Evolutionary conservation across 2,888 invertebrate genomes (phyloP), one percentile per base, ranked within the genome.

Genomic region (Calameuta idolon): DNA sequence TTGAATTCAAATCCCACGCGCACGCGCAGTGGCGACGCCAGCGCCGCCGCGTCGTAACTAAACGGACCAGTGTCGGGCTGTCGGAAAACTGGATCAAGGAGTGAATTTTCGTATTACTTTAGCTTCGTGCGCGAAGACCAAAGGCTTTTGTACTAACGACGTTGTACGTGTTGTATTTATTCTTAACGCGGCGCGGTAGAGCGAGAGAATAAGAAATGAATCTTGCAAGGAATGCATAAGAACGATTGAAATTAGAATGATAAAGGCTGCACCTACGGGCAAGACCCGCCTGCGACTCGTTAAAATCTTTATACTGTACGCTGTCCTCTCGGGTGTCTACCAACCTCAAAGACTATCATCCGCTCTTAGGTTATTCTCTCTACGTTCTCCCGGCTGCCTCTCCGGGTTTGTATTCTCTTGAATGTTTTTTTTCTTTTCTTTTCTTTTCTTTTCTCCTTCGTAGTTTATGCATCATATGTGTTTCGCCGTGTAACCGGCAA

Each of bases 161-260:
- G 9, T 2, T 2, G 23, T 55, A 55, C 55, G 55, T 55, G 23
- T 55, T 55, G 55, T 55, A 55, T 9, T 9, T 55, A 23, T 55
- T 23, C 55, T 9, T 55, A 55, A 31, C 31, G 71, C 0, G 33
- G 30, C 69, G n/a, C 30, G 69, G 23, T 23, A 55, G 55, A 55
- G 23, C 2, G 40, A 55, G 9, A 23, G 23, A 55, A 55, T 55
- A 71, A 71, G 30, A 71, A 34, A 34, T 15, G 71, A 33, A 71
- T 71, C 71, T 71, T 23, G 71, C 71, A 34, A 34, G 71, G 71
- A 71, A 71, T 71, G 71, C 71, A 76, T 76, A 77, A 77, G 77
- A 69, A 71, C 73, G 80, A 83, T 81, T 81, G 81, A 83, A 85
- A 85, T 85, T 83, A 84, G 79, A 85, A 85, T 85, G 81, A 85